phyloP scores from a whole-genome alignment of 2,113 vertebrate genomes.

The Kryptolebias marmoratus region DNA sequence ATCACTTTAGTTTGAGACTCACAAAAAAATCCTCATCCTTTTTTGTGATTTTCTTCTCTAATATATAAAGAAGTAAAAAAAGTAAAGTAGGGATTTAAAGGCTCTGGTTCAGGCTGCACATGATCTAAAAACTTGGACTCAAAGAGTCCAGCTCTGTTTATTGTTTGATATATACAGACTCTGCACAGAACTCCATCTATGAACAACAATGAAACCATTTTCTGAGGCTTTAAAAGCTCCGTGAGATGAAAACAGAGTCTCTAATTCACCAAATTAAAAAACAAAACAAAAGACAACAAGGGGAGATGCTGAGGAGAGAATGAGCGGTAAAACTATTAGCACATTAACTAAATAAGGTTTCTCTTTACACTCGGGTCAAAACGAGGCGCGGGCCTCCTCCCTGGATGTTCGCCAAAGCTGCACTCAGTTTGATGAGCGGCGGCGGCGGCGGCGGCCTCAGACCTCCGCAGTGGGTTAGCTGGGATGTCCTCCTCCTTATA shows the following conservation, averaged over 20 bases:
- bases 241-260: constrained; percentile 3
- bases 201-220: neutral
- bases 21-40: too few species aligned
- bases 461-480: constrained; percentile 16
- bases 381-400: constrained; percentile 23
- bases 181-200: too few species aligned
- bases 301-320: constrained; percentile 13
- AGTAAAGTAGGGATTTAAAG: too few species aligned
- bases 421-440: constrained; percentile 73
- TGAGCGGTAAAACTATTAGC: constrained; percentile 62
- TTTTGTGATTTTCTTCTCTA: too few species aligned
- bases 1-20: too few species aligned
- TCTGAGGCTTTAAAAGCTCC: neutral
- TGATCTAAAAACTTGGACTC: too few species aligned
- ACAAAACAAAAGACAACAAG: neutral
- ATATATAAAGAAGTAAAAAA: too few species aligned
- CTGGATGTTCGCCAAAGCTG: constrained; percentile 62
- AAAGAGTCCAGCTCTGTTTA: too few species aligned
- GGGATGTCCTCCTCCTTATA: neutral
- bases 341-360: constrained; percentile 70
- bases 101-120: too few species aligned
- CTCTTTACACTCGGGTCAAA: constrained; percentile 51
- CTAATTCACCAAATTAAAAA: constrained; percentile 50
- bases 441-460: constrained; percentile 44
- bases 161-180: too few species aligned